Conservation (phyloP, 2,888 invertebrate genomes). For the Morinoia aosen region DNA sequence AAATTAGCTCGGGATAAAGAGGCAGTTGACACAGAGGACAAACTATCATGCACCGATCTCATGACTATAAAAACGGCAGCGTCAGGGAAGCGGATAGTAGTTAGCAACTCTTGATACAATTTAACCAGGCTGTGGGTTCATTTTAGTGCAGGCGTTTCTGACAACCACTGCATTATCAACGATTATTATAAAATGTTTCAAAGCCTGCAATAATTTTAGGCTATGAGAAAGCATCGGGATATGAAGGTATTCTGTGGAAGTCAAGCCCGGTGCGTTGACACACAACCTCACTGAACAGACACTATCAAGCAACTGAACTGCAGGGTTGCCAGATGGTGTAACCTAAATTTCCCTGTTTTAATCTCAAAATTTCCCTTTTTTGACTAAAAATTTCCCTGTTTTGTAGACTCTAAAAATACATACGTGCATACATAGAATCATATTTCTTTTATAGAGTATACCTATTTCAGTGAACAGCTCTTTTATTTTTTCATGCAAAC, state of each 20-base stretch:
- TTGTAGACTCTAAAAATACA: no score
- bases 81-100: constrained; percentile 37
- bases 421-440: no score
- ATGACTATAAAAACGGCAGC: constrained; percentile 25
- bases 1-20: background rate
- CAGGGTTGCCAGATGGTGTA: no score
- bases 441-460: no score
- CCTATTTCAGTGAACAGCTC: no score
- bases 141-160: background rate
- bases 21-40: background rate
- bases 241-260: background rate
- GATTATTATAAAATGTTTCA: background rate
- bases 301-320: background rate
- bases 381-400: no score
- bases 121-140: background rate
- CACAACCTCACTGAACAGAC: background rate
- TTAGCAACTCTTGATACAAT: constrained; percentile 24
- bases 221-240: background rate
- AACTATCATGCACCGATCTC: background rate
- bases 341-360: no score
- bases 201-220: background rate
- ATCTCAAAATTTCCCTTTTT: no score
- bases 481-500: no score
- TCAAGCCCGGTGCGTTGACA: background rate
- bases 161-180: background rate